Evolutionary conservation across 2,113 vertebrate species (phyloP).

Genomic region (Penelope pileata): DNA sequence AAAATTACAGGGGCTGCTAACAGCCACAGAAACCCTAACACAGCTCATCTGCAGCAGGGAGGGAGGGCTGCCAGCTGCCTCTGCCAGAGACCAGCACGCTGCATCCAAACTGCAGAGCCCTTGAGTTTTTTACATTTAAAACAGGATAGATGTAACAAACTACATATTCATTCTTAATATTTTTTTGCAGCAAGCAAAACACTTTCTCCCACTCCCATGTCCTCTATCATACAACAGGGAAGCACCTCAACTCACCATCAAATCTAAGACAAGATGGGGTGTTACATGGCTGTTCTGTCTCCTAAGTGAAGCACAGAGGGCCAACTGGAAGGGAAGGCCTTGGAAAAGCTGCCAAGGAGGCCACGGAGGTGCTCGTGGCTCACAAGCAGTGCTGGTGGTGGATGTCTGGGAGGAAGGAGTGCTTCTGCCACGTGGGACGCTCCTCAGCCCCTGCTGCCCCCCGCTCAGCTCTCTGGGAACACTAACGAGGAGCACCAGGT

Average conservation of each 20-base stretch:
- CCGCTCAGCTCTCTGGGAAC: not conserved
- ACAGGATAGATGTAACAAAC: not conserved
- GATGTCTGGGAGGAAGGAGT: not conserved
- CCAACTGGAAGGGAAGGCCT: not conserved
- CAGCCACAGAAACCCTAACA: not conserved
- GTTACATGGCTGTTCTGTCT: not conserved
- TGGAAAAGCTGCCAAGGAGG: not conserved
- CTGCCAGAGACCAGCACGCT: not conserved
- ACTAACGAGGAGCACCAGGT: rapidly evolving
- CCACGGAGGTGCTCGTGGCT: rapidly evolving
- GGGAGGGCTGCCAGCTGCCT: rapidly evolving
- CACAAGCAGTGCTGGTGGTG: rapidly evolving
- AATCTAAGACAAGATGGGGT: not conserved
- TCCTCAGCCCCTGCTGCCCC: not conserved
- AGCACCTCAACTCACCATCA: not conserved
- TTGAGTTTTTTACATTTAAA: not conserved
- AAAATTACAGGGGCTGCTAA: not conserved
- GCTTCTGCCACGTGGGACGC: rapidly evolving
- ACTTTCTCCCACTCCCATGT: rapidly evolving
- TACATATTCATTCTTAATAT: not conserved
- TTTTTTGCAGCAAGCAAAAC: not conserved
- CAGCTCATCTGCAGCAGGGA: not conserved
- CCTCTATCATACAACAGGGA: not conserved
- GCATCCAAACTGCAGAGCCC: not conserved
- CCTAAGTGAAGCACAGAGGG: not conserved